phyloP scores from a whole-genome alignment of 2,797 vertebrate genomes.

The Rhincodon typus region DNA sequence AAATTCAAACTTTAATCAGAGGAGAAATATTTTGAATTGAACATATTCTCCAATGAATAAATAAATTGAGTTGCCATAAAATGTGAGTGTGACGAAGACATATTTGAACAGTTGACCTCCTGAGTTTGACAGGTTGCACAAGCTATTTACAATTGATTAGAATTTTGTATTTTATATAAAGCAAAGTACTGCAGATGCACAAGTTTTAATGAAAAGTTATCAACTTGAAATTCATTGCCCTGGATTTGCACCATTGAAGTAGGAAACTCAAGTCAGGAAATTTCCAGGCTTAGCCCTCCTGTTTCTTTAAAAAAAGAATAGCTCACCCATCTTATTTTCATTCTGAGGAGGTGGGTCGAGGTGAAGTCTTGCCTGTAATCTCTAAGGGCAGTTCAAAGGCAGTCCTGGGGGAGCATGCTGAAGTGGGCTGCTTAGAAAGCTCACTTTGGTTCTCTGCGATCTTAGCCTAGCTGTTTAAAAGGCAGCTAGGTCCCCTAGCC shows the following conservation, averaged over 20 bases:
- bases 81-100: not conserved
- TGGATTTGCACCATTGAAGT: not conserved
- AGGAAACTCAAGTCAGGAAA: not conserved
- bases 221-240: not conserved
- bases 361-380: not conserved
- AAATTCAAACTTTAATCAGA: not conserved
- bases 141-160: not conserved
- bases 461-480: not conserved
- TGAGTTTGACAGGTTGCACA: not conserved
- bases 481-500: not conserved
- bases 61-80: not conserved
- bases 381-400: no score
- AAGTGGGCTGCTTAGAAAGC: not conserved
- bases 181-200: not conserved
- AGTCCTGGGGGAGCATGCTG: not conserved
- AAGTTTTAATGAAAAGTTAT: not conserved
- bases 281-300: not conserved
- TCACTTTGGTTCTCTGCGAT: not conserved
- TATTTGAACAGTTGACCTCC: not conserved
- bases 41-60: not conserved
- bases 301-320: not conserved
- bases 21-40: not conserved
- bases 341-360: not conserved
- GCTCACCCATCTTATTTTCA: not conserved
- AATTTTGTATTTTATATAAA: not conserved